These are phyloP conservation scores for Pelvicachromis taeniatus DNA, from an alignment of 2,113 vertebrate genomes.

Conservation along the genomic window DNA sequence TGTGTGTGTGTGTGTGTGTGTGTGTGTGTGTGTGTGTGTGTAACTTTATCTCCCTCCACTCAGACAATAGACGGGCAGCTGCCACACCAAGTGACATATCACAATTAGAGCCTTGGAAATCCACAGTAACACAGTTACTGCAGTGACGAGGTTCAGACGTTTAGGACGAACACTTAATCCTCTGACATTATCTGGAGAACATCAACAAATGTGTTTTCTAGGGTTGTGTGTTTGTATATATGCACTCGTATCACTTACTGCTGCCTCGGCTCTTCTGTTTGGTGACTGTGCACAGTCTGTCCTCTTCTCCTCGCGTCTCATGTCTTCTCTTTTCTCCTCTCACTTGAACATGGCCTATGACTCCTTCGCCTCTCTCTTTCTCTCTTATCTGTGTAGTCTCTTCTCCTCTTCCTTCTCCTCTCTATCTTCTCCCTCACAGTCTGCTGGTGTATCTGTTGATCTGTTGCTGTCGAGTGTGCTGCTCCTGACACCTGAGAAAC, in stretches of 20 bases:
- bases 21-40: neutral
- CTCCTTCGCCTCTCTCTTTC: neutral
- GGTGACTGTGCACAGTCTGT: neutral
- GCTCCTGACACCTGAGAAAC: conserved; percentile 70
- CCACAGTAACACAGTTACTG: neutral
- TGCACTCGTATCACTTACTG: conserved; percentile 23
- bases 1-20: neutral
- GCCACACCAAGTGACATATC: conserved; percentile 18
- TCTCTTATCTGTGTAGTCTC: neutral
- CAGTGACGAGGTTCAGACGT: conserved; percentile 12
- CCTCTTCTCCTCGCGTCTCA: neutral
- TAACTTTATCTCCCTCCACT: conserved; percentile 39
- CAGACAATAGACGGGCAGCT: conserved; percentile 50
- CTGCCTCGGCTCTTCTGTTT: neutral
- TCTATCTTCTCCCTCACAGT: conserved; percentile 5
- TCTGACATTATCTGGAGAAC: neutral
- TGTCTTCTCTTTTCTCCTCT: neutral
- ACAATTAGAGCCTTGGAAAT: neutral
- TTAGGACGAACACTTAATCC: neutral
- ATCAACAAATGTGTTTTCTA: neutral
- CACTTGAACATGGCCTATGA: conserved; percentile 1
- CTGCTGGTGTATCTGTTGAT: conserved; percentile 63
- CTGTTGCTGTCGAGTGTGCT: conserved; percentile 55
- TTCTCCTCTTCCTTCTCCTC: conserved; percentile 4
- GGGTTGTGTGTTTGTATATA: neutral